Evolutionary conservation across 2,113 vertebrate genomes (phyloP).

Genomic region (Hymenochirus boettgeri): DNA sequence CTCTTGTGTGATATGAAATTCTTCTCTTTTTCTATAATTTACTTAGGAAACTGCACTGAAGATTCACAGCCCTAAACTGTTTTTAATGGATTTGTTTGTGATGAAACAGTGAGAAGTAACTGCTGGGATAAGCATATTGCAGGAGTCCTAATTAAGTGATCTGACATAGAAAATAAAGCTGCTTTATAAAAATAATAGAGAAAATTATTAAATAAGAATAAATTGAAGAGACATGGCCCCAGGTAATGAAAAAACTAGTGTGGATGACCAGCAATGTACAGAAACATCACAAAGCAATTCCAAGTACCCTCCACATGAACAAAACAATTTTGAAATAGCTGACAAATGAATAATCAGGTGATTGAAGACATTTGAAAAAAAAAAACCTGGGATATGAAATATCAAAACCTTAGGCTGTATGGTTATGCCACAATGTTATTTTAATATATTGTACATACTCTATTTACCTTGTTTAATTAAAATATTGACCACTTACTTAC

Average conservation of each 20-base stretch:
- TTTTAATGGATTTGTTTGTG: constrained; percentile 44
- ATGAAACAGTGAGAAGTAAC: constrained; percentile 41
- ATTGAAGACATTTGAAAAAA: constrained; percentile 35
- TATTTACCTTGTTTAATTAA: too few species aligned
- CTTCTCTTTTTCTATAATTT: constrained; percentile 39
- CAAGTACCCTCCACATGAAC: constrained; percentile 38
- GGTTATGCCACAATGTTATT: too few species aligned
- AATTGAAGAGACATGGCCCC: constrained; percentile 39
- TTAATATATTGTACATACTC: too few species aligned
- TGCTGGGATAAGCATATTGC: constrained; percentile 43
- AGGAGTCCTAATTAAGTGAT: constrained; percentile 41
- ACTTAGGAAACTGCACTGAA: constrained; percentile 37
- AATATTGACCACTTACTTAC: too few species aligned
- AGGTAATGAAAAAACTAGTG: constrained; percentile 38
- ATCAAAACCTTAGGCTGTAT: too few species aligned
- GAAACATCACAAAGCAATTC: constrained; percentile 39
- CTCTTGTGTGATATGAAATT: constrained; percentile 39
- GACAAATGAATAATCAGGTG: constrained; percentile 36
- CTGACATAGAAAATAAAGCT: constrained; percentile 43
- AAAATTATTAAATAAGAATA: constrained; percentile 44
- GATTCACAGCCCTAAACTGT: constrained; percentile 42
- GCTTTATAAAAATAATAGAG: constrained; percentile 41
- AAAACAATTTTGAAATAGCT: constrained; percentile 33
- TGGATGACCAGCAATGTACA: constrained; percentile 38
- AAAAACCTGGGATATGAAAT: constrained; percentile 22